Evolutionary conservation across 1,140 invertebrate genomes (phyloP).

Genomic region (Cherax quadricarinatus): DNA sequence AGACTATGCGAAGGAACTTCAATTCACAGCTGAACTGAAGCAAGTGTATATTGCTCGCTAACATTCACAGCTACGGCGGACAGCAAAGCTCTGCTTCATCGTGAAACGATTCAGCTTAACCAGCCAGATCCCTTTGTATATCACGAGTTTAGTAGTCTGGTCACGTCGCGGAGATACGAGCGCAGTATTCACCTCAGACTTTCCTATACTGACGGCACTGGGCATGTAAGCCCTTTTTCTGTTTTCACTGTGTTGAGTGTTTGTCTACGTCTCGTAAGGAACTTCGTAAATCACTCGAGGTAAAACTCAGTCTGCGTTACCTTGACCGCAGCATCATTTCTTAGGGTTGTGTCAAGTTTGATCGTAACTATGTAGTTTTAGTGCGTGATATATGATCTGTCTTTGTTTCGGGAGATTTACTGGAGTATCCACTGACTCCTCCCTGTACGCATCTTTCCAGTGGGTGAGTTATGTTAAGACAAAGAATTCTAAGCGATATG

Average conservation of each 20-base stretch:
- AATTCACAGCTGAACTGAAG: background rate
- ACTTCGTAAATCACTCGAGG: conserved; percentile 2
- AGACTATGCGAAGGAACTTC: background rate
- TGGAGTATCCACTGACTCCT: too few relatives aligned
- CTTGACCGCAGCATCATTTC: background rate
- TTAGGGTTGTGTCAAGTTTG: background rate
- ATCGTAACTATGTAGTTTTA: background rate
- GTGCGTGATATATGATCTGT: background rate
- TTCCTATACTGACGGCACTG: conserved; percentile 12
- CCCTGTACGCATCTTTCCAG: too few relatives aligned
- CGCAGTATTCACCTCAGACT: background rate
- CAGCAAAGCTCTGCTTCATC: background rate
- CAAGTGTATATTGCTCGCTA: too few relatives aligned
- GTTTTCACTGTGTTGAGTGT: background rate
- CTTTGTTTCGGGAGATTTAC: background rate
- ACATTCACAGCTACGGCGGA: background rate
- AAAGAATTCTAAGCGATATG: too few relatives aligned
- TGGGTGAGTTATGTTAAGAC: too few relatives aligned
- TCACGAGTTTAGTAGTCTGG: background rate
- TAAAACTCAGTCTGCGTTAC: background rate
- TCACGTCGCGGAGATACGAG: conserved; percentile 9
- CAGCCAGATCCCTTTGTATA: conserved; percentile 27
- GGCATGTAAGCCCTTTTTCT: background rate
- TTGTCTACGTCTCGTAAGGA: background rate
- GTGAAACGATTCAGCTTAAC: conserved; percentile 41